These are phyloP conservation scores for Notospermus geniculatus DNA, from an alignment of 1,140 invertebrate species.

Conservation along the genomic window DNA sequence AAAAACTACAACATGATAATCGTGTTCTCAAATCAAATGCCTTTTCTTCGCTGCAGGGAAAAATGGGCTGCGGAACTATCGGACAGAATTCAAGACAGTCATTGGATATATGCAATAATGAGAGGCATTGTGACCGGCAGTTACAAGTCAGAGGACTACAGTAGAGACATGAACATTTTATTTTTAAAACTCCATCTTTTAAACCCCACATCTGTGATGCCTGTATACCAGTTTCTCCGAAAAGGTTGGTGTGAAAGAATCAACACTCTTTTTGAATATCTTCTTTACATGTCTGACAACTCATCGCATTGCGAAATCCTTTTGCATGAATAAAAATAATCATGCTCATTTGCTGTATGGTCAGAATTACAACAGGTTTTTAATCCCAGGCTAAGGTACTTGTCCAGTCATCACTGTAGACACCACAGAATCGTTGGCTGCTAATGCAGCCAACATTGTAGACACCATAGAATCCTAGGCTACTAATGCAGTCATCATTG, in stretches of 20 bases:
- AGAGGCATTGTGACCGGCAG: slow-evolving; percentile 37
- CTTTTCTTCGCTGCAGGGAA: slow-evolving; percentile 22
- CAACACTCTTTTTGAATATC: no score
- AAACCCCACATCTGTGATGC: slow-evolving; percentile 48
- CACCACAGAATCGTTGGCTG: no score
- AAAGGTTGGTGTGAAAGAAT: slow-evolving; percentile 32
- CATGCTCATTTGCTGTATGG: no score
- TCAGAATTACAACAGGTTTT: no score
- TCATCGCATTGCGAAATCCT: no score
- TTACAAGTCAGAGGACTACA: slow-evolving; percentile 41
- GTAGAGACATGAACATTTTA: slow-evolving; percentile 48
- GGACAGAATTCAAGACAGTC: slow-evolving; percentile 35
- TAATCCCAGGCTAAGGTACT: no score
- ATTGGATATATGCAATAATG: slow-evolving; percentile 36
- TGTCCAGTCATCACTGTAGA: no score
- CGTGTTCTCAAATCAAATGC: not conserved
- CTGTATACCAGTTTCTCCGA: slow-evolving; percentile 43
- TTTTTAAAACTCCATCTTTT: slow-evolving; percentile 51
- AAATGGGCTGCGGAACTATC: slow-evolving; percentile 44
- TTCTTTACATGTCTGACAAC: no score
- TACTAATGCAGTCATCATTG: no score
- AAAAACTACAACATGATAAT: not conserved
- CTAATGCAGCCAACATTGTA: no score
- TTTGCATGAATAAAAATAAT: no score
- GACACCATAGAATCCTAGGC: no score